Evolutionary conservation across 2,113 vertebrate species (phyloP).

Genomic region (Pseudorectes ferrugineus): DNA sequence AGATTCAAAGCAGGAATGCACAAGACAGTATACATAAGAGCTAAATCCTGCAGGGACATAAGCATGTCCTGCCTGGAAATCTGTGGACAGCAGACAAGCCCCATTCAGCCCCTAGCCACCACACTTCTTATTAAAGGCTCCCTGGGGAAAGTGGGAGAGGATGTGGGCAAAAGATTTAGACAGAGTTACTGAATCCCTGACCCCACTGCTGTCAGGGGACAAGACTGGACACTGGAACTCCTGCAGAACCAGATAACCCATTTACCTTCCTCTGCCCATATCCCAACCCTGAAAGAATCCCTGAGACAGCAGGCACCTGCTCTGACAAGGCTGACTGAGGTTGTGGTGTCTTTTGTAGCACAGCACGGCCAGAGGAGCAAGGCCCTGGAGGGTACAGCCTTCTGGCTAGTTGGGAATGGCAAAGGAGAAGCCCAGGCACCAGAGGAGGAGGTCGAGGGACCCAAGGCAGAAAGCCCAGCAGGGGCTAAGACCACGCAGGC

Average conservation of each 20-base stretch:
- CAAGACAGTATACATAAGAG: background rate
- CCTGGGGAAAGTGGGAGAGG: background rate
- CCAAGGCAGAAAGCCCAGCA: background rate
- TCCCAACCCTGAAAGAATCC: background rate
- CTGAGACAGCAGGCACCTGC: background rate
- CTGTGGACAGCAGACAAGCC: background rate
- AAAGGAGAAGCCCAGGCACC: background rate
- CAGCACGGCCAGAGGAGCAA: accelerated
- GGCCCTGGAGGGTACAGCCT: background rate
- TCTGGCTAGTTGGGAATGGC: background rate
- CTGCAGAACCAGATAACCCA: background rate
- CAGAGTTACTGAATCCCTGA: background rate
- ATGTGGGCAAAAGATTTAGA: background rate
- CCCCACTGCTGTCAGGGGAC: background rate
- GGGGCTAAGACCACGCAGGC: background rate
- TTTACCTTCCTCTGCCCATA: background rate
- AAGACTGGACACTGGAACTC: background rate
- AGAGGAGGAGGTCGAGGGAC: background rate
- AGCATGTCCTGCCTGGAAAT: background rate
- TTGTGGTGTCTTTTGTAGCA: background rate
- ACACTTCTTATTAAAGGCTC: background rate
- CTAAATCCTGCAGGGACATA: background rate
- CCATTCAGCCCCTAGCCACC: background rate
- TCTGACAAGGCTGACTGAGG: background rate
- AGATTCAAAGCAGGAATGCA: background rate